Evolutionary conservation across 1,140 invertebrate genomes (phyloP).

Genomic region (Maconellicoccus hirsutus): DNA sequence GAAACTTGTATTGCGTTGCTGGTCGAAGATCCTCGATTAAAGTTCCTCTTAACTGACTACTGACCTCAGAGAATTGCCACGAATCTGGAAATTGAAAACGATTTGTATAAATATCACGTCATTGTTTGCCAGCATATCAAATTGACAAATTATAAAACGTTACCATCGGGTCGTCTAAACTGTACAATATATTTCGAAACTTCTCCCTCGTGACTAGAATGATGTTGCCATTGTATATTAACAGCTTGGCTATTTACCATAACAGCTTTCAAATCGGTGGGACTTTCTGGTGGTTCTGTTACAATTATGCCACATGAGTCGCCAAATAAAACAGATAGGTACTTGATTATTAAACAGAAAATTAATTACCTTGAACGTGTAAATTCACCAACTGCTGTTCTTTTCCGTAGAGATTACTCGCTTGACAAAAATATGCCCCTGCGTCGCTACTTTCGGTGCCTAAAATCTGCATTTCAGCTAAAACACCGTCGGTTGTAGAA

Average conservation of each 20-base stretch:
- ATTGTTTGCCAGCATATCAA: not conserved
- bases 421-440: conserved; percentile 70
- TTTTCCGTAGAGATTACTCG: conserved; percentile 66
- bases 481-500: conserved; percentile 50
- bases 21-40: conserved; percentile 60
- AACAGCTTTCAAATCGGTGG: conserved; percentile 51
- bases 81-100: not conserved
- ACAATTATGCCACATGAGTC: not conserved
- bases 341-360: not conserved
- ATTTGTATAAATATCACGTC: not conserved
- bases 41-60: conserved; percentile 46
- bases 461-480: conserved; percentile 58
- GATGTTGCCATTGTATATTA: conserved; percentile 63
- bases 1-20: conserved; percentile 59
- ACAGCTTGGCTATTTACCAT: conserved; percentile 57
- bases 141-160: conserved; percentile 26
- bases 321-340: not conserved
- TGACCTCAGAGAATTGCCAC: conserved; percentile 54
- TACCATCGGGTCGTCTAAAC: conserved; percentile 48
- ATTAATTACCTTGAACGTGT: conserved; percentile 55
- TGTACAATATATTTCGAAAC: conserved; percentile 64
- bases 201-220: conserved; percentile 49
- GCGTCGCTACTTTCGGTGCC: conserved; percentile 59
- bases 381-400: conserved; percentile 71
- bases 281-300: conserved; percentile 48